Percentiles rank a stretch among this genome's conserved stretches.
Conservation (phyloP, 2,113 vertebrate genomes). For the Pagrus major region DNA sequence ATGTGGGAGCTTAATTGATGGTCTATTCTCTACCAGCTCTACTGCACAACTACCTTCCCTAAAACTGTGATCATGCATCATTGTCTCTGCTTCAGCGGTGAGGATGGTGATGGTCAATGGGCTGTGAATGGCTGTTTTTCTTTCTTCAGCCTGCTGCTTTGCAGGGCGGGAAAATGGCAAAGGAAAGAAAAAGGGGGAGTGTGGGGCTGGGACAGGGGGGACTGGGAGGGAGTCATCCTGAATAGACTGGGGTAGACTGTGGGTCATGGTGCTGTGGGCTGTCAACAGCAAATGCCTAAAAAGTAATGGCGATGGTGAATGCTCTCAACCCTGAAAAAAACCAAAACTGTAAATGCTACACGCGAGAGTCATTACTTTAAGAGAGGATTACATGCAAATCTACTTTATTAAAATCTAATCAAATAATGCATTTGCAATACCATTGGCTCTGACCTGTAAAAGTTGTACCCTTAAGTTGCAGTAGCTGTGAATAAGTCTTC, state of each 20-base stretch:
- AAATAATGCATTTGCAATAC: background rate
- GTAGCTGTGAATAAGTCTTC: too few species aligned
- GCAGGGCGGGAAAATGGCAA: slow-evolving; percentile 78
- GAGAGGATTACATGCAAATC: background rate
- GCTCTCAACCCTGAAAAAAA: background rate
- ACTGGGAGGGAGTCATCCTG: slow-evolving; percentile 38
- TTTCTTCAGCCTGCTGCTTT: slow-evolving; percentile 57
- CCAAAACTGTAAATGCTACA: background rate
- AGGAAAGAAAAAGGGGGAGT: slow-evolving; percentile 40
- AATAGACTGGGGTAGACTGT: slow-evolving; percentile 29
- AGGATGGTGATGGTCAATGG: background rate
- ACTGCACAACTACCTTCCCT: background rate
- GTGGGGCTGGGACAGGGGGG: slow-evolving; percentile 18
- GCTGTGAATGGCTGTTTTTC: slow-evolving; percentile 35
- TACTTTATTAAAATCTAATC: background rate
- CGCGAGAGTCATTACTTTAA: background rate
- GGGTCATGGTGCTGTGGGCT: background rate
- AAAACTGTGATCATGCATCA: background rate
- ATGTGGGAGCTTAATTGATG: background rate
- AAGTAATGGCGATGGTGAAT: background rate
- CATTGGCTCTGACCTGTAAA: background rate
- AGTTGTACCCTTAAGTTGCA: background rate
- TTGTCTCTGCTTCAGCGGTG: background rate
- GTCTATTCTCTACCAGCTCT: background rate
- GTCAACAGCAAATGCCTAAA: background rate